Base-by-base conservation (phyloP, 2,113 vertebrate species). In the Euleptes europaea region DNA sequence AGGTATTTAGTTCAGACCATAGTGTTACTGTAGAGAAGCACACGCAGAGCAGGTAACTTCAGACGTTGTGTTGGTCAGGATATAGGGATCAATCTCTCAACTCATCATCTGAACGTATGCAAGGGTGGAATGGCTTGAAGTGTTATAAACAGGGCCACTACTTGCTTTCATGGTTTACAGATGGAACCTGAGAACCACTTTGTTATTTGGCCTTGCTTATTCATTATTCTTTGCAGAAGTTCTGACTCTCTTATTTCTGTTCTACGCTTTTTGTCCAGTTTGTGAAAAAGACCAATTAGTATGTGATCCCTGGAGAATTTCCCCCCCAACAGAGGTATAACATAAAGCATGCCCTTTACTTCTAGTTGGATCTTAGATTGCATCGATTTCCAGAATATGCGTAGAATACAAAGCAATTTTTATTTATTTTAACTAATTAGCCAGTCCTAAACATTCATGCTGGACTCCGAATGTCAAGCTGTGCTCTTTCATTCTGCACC, bases 401-500 rank as follows among this genome's bases (percentile, higher is more conserved):
- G 38, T 1, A 81, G 7, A 70, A 71, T 71, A 23, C 51, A 63
- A 85, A 89, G 42, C 2, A 1, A 11, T 91, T 86, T 88, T 35
- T 1, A 70, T 78, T 78, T 84, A 84, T 84, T 78, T 78, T 71
- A 70, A 70, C 28, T 66, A 88, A 35, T 87, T 88, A 44, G 80
- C 74, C 89, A 90, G 12, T 69, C 80, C 73, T 91, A 89, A 92
- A 94, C 93, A 86, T 83, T 86, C 89, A 74, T 70, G 87, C 60
- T 91, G 84, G 82, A 88, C 84, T 92, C 63, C 78, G 10, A 42
- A 88, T 88, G 78, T 88, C 86, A 89, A 91, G 84, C 85, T 91
- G 83, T 75, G 81, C 42, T 60, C 49, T 78, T 57, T 78, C 88
- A 80, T 90, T 90, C 88, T 85, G 80, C 47, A 80, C 51, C 70